Conservation (phyloP, 2,888 invertebrate genomes). For the Drosophila nigricruria region DNA sequence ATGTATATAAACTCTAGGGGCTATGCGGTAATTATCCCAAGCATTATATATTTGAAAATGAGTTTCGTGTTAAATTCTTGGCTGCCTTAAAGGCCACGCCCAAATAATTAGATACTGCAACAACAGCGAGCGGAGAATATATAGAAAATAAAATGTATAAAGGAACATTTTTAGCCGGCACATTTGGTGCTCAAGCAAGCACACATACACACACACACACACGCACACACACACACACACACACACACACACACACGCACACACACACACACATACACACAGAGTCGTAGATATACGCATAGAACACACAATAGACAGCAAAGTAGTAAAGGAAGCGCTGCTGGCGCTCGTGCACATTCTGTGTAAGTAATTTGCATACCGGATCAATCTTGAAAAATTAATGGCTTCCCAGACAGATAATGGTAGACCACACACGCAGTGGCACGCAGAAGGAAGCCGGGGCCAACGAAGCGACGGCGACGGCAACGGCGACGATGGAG, state of each 20-base stretch:
- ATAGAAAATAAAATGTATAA: conserved; percentile 22
- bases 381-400: conserved; percentile 84
- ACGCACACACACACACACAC: conserved; percentile 12
- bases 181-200: conserved; percentile 45
- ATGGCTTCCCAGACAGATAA: conserved; percentile 84
- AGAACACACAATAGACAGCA: conserved; percentile 53
- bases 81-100: conserved; percentile 37
- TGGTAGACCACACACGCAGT: conserved; percentile 73
- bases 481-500: conserved; percentile 20
- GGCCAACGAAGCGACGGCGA: conserved; percentile 33
- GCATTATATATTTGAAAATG: not conserved
- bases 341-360: conserved; percentile 70
- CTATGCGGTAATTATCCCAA: conserved; percentile 35
- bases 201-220: conserved; percentile 19
- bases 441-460: conserved; percentile 43
- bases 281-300: conserved; percentile 21
- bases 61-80: conserved; percentile 32
- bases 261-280: not conserved
- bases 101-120: conserved; percentile 55
- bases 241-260: conserved; percentile 11
- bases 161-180: conserved; percentile 39
- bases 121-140: not conserved
- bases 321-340: conserved; percentile 70
- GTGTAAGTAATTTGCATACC: conserved; percentile 84
- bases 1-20: conserved; percentile 60